phyloP scores from a whole-genome alignment of 1,140 invertebrate species.

The Argopecten irradians region DNA sequence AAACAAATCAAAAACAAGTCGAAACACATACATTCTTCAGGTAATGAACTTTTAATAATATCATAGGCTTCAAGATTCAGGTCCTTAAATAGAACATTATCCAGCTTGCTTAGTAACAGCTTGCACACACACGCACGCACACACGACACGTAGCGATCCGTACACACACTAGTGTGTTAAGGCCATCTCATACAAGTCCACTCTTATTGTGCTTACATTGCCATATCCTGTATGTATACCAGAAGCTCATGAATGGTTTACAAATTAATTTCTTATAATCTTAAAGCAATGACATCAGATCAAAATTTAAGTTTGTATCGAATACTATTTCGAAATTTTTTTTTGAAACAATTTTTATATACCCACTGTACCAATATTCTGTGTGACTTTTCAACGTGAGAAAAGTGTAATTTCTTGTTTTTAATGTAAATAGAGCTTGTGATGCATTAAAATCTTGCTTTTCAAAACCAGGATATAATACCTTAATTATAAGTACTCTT shows the following conservation, averaged over 20 bases:
- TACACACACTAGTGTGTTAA: not conserved
- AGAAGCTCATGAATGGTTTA: not conserved
- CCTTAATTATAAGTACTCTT: too few relatives aligned
- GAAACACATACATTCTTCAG: not conserved
- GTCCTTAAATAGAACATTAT: not conserved
- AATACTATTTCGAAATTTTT: too few relatives aligned
- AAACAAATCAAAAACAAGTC: not conserved
- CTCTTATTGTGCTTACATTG: not conserved
- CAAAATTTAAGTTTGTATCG: too few relatives aligned
- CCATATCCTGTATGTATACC: not conserved
- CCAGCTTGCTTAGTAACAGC: not conserved
- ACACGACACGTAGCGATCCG: not conserved
- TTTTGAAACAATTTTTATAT: too few relatives aligned
- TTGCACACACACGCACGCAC: not conserved
- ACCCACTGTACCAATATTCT: too few relatives aligned
- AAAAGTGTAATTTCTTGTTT: not conserved
- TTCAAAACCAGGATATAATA: too few relatives aligned
- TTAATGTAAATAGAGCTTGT: not conserved
- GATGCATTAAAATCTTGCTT: too few relatives aligned
- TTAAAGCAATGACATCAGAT: not conserved
- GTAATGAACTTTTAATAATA: slow-evolving; percentile 23
- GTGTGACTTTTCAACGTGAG: too few relatives aligned
- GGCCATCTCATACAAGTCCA: not conserved
- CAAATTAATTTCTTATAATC: not conserved
- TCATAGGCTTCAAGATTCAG: slow-evolving; percentile 15